Evolutionary conservation across 2,888 invertebrate genomes (phyloP), one percentile per base, ranked within the genome.

Genomic region (Quadroppia sp.): DNA sequence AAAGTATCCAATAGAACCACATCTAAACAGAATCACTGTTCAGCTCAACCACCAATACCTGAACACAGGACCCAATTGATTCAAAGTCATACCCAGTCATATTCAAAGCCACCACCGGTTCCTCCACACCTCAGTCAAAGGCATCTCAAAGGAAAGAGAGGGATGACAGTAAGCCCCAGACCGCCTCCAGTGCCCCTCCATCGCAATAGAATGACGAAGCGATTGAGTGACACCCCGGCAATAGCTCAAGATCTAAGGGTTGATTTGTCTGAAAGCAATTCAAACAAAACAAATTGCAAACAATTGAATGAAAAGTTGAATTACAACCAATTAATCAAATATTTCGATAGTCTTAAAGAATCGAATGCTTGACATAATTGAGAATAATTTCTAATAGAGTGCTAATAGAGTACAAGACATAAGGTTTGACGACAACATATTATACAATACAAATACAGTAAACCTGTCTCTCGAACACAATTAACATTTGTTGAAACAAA

Each of bases 341-440:
- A 96, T 85, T 96, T 97, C 87, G 94, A 95, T 86, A 95, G 94
- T 87, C 87, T 97, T 82, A 96, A 96, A 88, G 94, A 94, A 87
- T 86, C 86, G 1, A 86, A 85, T 78, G 86, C 87, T 77, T 86
- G 80, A 82, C 17, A 25, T 15, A 13, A 9, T 32, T 64, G 64
- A 11, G 11, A 40, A 13, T 9, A 6, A n/a, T n/a, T n/a, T n/a
- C n/a, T n/a, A n/a, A n/a, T n/a, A n/a, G n/a, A n/a, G n/a, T n/a
- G n/a, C n/a, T n/a, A n/a, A n/a, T n/a, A n/a, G n/a, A n/a, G n/a
- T n/a, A n/a, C n/a, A n/a, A n/a, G n/a, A n/a, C n/a, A n/a, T n/a
- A n/a, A n/a, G n/a, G n/a, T n/a, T n/a, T n/a, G n/a, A n/a, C n/a
- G n/a, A n/a, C n/a, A n/a, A n/a, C n/a, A n/a, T n/a, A n/a, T n/a